Conservation (phyloP, 1,140 invertebrate genomes). For the Cydia fagiglandana region DNA sequence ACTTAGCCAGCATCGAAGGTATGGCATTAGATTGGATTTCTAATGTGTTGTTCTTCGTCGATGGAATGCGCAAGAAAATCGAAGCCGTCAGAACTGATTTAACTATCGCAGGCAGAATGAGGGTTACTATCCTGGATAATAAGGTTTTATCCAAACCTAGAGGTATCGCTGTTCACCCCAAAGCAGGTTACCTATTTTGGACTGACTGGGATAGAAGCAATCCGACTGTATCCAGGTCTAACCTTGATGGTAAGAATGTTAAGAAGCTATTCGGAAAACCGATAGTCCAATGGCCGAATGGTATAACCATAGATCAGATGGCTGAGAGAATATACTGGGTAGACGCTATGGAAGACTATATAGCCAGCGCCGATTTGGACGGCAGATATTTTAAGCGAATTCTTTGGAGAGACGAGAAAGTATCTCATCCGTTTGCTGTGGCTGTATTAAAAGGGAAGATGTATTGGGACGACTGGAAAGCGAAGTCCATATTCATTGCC, state of each 20-base stretch:
- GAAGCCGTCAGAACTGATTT: slow-evolving; percentile 89
- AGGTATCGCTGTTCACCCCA: slow-evolving; percentile 93
- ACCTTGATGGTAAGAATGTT: slow-evolving; percentile 90
- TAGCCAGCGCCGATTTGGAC: slow-evolving; percentile 91
- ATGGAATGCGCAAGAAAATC: slow-evolving; percentile 88
- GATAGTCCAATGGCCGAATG: slow-evolving; percentile 92
- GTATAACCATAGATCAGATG: slow-evolving; percentile 91
- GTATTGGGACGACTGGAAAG: slow-evolving; percentile 96
- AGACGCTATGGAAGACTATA: slow-evolving; percentile 91
- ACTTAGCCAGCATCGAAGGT: slow-evolving; percentile 92
- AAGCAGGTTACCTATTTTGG: slow-evolving; percentile 92
- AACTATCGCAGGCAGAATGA: slow-evolving; percentile 84
- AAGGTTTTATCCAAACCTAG: slow-evolving; percentile 88
- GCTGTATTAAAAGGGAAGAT: slow-evolving; percentile 91
- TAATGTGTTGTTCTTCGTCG: slow-evolving; percentile 94
- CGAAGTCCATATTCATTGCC: slow-evolving; percentile 86
- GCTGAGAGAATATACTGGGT: slow-evolving; percentile 93
- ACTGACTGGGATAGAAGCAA: slow-evolving; percentile 93
- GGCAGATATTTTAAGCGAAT: slow-evolving; percentile 88
- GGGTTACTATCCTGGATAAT: slow-evolving; percentile 87
- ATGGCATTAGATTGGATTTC: slow-evolving; percentile 97
- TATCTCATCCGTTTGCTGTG: slow-evolving; percentile 91
- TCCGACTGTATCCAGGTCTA: slow-evolving; percentile 90
- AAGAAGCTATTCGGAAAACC: slow-evolving; percentile 84
- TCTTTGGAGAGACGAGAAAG: slow-evolving; percentile 82